phyloP scores from a whole-genome alignment of 1,140 invertebrate species.

The Fopius arisanus region DNA sequence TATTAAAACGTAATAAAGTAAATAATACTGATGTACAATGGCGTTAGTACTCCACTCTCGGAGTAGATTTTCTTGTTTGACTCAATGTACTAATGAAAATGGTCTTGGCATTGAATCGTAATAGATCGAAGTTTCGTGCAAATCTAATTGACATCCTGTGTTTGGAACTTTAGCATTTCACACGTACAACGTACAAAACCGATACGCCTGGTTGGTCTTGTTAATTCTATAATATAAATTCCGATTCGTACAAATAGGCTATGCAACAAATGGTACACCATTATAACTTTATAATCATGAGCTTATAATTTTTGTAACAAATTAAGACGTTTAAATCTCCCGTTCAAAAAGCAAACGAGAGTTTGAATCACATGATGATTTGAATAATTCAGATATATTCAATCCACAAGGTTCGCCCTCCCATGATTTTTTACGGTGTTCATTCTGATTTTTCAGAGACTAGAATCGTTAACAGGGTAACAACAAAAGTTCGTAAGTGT shows the following conservation, averaged over 20 bases:
- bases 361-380: slow-evolving; percentile 5
- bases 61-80: no score
- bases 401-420: background rate
- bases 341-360: background rate
- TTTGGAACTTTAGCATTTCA: slow-evolving; percentile 13
- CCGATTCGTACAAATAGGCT: background rate
- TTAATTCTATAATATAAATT: background rate
- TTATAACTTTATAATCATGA: background rate
- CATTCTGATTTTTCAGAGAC: no score
- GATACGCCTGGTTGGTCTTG: background rate
- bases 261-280: background rate
- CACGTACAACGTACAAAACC: slow-evolving; percentile 2
- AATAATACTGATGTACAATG: background rate
- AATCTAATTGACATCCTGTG: slow-evolving; percentile 29
- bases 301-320: background rate
- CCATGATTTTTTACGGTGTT: no score
- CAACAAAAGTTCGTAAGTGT: no score
- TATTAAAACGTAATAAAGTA: background rate
- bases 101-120: background rate
- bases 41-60: no score
- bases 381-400: background rate
- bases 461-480: no score
- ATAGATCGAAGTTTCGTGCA: slow-evolving; percentile 8
- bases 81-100: no score
- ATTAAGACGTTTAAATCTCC: background rate